These are phyloP conservation scores for Montifringilla adamsi DNA, from an alignment of 2,113 vertebrate genomes.

Conservation along the genomic window DNA sequence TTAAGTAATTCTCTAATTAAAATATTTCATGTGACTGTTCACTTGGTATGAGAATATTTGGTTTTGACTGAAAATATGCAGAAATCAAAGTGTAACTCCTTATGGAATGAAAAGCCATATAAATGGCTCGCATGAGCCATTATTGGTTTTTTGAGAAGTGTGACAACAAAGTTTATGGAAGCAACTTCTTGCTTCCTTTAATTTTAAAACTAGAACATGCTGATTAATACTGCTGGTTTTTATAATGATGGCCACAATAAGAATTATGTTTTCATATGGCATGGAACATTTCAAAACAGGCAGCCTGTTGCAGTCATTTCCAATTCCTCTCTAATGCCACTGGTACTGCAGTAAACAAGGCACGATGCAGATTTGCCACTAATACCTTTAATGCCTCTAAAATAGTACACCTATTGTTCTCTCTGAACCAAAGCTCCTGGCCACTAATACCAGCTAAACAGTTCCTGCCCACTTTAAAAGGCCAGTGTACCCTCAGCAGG, in stretches of 20 bases:
- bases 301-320: constrained; percentile 13
- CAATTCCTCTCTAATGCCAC: constrained; percentile 18
- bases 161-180: not conserved
- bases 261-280: not conserved
- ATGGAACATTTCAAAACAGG: not conserved
- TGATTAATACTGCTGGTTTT: not conserved
- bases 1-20: not conserved
- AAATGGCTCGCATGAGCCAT: not conserved
- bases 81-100: not conserved
- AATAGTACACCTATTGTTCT: constrained; percentile 59
- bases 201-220: not conserved
- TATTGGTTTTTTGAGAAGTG: not conserved
- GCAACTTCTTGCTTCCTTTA: not conserved
- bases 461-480: constrained; percentile 16
- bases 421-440: constrained; percentile 24
- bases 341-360: constrained; percentile 42
- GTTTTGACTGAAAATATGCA: not conserved
- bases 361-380: constrained; percentile 40
- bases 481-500: not conserved
- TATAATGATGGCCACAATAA: not conserved
- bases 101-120: not conserved
- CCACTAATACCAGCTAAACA: constrained; percentile 49
- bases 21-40: not conserved
- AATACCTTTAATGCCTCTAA: constrained; percentile 61
- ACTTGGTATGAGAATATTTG: not conserved